phyloP scores from a whole-genome alignment of 1,140 invertebrate species.

The Drosophila repleta region DNA sequence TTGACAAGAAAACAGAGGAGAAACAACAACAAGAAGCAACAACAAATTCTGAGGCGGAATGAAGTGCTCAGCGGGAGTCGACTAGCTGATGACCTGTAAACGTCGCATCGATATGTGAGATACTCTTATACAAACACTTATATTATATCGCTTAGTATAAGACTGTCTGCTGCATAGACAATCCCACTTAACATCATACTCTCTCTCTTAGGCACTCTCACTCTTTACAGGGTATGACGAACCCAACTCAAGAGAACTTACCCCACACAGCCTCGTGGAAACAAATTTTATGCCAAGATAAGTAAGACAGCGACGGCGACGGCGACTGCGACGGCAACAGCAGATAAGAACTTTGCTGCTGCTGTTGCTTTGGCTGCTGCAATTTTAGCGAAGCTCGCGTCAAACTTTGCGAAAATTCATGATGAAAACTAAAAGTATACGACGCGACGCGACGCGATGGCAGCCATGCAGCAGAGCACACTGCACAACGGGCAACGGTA shows the following conservation, averaged over 20 bases:
- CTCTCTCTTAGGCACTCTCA: neutral
- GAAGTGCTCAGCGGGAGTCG: neutral
- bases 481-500: constrained; percentile 35
- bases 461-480: constrained; percentile 29
- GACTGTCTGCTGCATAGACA: no score
- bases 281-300: constrained; percentile 82
- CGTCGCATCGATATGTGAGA: no score
- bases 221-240: neutral
- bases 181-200: neutral
- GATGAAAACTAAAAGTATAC: constrained; percentile 80
- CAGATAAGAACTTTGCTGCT: constrained; percentile 59
- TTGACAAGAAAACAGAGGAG: constrained; percentile 53
- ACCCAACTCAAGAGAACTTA: constrained; percentile 18
- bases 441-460: neutral
- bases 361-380: constrained; percentile 42
- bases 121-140: neutral
- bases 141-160: neutral
- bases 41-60: neutral
- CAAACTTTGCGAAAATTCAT: constrained; percentile 74
- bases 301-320: constrained; percentile 55
- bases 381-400: constrained; percentile 56
- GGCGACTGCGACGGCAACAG: constrained; percentile 47
- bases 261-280: constrained; percentile 53
- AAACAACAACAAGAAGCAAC: constrained; percentile 12
- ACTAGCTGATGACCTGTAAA: neutral